Percentiles rank a stretch among this genome's conserved stretches.
phyloP scores from a whole-genome alignment of 2,797 vertebrate genomes.

The Anguilla megastoma region DNA sequence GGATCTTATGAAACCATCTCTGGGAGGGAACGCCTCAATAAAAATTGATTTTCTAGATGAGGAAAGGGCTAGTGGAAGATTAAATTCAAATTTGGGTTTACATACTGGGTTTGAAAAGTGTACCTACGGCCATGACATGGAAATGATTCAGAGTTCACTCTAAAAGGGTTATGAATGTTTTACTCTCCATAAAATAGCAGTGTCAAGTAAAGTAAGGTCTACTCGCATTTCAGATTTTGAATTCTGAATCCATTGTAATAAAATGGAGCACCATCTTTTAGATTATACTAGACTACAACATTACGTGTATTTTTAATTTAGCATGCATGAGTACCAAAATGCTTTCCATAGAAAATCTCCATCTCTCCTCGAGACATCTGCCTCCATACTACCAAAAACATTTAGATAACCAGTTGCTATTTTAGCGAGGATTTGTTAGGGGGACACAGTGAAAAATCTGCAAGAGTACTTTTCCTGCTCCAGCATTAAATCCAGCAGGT shows the following conservation, averaged over 20 bases:
- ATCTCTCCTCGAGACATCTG: not conserved
- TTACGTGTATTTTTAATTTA: not conserved
- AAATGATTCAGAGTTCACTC: not conserved
- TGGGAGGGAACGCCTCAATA: slow-evolving; percentile 7
- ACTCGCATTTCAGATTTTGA: not conserved
- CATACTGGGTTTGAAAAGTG: not conserved
- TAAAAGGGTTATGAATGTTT: not conserved
- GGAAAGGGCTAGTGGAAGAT: not conserved
- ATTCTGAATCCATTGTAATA: not conserved
- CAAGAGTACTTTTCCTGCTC: not conserved
- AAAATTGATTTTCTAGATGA: slow-evolving; percentile 20
- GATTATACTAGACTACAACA: not conserved
- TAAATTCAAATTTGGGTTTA: not conserved
- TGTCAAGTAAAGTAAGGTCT: not conserved
- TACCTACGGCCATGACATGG: not conserved
- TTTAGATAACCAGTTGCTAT: not conserved
- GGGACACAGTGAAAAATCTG: too few species aligned
- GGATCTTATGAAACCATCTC: slow-evolving; percentile 10
- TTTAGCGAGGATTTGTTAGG: not conserved
- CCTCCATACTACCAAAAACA: not conserved
- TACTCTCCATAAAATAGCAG: not conserved
- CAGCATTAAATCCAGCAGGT: slow-evolving; percentile 26
- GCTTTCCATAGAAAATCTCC: not conserved
- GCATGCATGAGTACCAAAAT: not conserved
- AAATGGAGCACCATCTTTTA: not conserved